phyloP scores from a whole-genome alignment of 1,140 invertebrate species.

The Magallana gigas region DNA sequence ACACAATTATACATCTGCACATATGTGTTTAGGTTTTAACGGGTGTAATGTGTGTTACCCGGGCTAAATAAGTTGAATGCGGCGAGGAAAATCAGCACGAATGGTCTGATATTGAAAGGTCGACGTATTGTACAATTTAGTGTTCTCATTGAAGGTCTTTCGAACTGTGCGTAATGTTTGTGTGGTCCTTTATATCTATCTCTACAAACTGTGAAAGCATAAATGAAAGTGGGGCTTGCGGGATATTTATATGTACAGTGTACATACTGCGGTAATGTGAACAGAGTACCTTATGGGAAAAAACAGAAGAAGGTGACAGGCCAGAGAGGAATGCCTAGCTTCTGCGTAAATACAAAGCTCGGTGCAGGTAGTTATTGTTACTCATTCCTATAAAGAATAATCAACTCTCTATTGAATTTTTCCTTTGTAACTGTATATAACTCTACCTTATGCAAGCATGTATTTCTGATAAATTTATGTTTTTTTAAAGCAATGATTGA shows the following conservation, averaged over 20 bases:
- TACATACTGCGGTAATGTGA: background rate
- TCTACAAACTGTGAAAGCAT: background rate
- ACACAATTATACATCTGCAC: background rate
- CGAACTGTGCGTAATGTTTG: background rate
- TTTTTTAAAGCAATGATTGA: conserved; percentile 40
- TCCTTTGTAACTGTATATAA: background rate
- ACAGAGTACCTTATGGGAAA: conserved; percentile 17
- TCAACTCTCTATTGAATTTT: background rate
- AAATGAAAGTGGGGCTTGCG: conserved; percentile 4
- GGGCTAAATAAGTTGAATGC: background rate
- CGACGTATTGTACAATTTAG: background rate
- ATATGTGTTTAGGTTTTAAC: background rate
- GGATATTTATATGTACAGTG: conserved; percentile 30
- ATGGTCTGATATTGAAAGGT: background rate
- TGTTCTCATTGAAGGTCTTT: background rate
- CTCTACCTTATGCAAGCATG: background rate
- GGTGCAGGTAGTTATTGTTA: conserved; percentile 32
- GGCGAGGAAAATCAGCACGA: conserved; percentile 2
- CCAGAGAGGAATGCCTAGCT: conserved; percentile 32
- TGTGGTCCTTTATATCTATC: conserved; percentile 10
- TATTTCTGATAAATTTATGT: background rate
- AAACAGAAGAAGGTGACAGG: background rate
- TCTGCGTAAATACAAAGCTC: conserved; percentile 40
- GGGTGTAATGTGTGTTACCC: background rate
- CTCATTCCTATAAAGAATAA: background rate